These are phyloP conservation scores for Athene cunicularia DNA, from an alignment of 2,113 vertebrate genomes.

Conservation along the genomic window DNA sequence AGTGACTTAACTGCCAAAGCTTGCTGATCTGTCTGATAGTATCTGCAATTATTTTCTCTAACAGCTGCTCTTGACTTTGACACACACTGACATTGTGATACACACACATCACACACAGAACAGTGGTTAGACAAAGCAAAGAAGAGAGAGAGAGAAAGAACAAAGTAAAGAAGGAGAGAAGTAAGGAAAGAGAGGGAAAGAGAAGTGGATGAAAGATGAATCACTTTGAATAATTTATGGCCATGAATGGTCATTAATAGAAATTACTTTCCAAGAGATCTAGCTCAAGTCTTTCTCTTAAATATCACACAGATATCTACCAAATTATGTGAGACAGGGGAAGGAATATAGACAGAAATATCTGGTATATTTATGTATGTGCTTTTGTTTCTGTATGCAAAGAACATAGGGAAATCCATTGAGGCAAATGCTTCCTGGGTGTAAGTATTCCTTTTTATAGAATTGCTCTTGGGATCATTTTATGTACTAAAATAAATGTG, in stretches of 20 bases:
- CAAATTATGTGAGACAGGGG: neutral
- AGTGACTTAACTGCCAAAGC: slow-evolving; percentile 15
- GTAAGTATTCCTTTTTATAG: neutral
- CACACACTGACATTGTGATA: slow-evolving; percentile 3
- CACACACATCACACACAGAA: neutral
- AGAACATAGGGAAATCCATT: neutral
- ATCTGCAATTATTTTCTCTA: slow-evolving; percentile 58
- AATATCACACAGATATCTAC: neutral
- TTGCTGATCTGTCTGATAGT: slow-evolving; percentile 50
- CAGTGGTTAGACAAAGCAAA: neutral
- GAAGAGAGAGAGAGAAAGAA: neutral
- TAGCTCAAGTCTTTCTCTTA: neutral
- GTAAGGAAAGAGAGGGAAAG: neutral
- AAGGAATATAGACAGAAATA: neutral
- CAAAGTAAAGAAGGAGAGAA: neutral
- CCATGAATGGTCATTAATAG: neutral
- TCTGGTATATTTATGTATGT: neutral
- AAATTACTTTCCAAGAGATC: neutral
- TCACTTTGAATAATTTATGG: neutral
- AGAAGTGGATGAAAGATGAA: neutral
- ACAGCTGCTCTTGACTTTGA: slow-evolving; percentile 43
- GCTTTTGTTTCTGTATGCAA: neutral
- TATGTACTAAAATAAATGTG: neutral
- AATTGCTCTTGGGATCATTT: neutral
- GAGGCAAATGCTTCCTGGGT: neutral